phyloP scores from a whole-genome alignment of 2,113 vertebrate genomes.

The Montifringilla adamsi region DNA sequence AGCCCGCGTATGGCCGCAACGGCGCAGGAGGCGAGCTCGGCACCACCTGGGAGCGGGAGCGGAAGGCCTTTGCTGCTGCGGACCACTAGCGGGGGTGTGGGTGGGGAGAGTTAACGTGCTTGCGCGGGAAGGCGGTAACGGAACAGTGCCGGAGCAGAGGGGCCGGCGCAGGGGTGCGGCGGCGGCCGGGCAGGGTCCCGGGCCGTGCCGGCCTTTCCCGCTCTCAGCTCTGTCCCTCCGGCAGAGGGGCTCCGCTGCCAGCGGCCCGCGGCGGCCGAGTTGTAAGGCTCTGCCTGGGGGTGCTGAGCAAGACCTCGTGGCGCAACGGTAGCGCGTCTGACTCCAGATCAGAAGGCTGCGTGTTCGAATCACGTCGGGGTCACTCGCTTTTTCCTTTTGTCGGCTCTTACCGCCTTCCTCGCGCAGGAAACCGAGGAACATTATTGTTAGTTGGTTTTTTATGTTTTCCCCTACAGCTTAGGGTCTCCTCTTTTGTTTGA shows the following conservation, averaged over 20 bases:
- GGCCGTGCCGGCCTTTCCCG: accelerated
- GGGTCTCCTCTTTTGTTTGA: too few species aligned
- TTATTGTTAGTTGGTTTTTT: not conserved
- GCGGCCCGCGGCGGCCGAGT: accelerated
- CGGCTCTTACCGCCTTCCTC: accelerated
- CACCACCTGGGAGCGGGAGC: too few species aligned
- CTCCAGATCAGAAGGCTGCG: constrained; percentile 80
- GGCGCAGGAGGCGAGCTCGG: not conserved
- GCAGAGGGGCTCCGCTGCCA: accelerated
- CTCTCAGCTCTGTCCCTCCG: accelerated
- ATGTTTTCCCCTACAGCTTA: accelerated
- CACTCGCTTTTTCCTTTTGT: accelerated
- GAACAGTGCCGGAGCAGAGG: not conserved
- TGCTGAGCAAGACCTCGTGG: constrained; percentile 54
- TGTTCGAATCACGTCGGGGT: constrained; percentile 80
- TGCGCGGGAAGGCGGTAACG: not conserved
- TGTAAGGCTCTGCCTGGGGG: accelerated
- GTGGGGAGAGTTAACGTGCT: too few species aligned
- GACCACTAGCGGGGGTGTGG: not conserved
- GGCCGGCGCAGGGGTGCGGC: not conserved
- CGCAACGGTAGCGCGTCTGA: constrained; percentile 77
- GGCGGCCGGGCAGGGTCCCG: accelerated
- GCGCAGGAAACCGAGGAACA: accelerated
- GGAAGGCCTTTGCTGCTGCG: not conserved
- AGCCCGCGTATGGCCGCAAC: too few species aligned